phyloP scores from a whole-genome alignment of 1,140 invertebrate genomes.

The Diorhabda sublineata region DNA sequence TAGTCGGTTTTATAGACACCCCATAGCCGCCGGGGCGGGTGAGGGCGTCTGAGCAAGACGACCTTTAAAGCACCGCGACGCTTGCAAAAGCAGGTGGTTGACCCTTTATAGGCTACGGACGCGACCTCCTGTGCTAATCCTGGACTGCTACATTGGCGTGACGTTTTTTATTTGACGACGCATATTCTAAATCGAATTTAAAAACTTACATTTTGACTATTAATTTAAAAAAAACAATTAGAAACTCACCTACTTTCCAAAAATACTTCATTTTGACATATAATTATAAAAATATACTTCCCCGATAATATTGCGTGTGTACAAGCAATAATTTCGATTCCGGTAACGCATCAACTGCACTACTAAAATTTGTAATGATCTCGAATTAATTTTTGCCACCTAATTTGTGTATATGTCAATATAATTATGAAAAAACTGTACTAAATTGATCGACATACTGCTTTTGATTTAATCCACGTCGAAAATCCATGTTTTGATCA shows the following conservation, averaged over 20 bases:
- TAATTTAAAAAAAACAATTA: background rate
- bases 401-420: too few species aligned
- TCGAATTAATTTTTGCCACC: too few species aligned
- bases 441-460: too few species aligned
- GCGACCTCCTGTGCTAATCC: background rate
- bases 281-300: background rate
- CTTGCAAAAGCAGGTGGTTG: background rate
- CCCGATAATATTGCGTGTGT: background rate
- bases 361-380: too few species aligned
- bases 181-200: too few species aligned
- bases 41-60: background rate
- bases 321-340: background rate
- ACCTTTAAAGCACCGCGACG: background rate
- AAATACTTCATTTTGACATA: background rate
- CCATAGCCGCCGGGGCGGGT: background rate
- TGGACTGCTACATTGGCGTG: background rate
- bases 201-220: too few species aligned
- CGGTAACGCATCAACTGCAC: background rate
- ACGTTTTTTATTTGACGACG: too few species aligned
- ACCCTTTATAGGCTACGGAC: background rate
- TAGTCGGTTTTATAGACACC: conserved; percentile 1
- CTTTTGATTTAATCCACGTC: too few species aligned
- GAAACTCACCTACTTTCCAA: background rate
- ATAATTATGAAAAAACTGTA: too few species aligned
- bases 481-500: too few species aligned